Base-by-base conservation (phyloP, 2,797 vertebrate genomes). In the Alosa sapidissima region DNA sequence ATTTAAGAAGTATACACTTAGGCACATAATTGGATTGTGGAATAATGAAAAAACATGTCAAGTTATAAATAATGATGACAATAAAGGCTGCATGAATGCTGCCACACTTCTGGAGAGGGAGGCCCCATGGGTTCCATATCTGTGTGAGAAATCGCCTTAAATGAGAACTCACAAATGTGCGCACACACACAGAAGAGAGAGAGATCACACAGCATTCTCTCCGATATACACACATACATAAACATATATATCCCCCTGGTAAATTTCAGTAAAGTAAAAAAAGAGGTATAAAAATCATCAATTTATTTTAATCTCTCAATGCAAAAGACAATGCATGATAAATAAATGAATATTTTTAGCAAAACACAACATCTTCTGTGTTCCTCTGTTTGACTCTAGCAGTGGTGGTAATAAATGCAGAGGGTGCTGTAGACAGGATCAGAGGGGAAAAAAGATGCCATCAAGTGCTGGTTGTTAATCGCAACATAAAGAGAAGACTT, bases 41-140 rank as follows among this genome's bases (percentile, higher is more conserved):
- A 81, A 85, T 85, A 83, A 89, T 85, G 62, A 86, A 83, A 86
- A 83, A 87, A 85, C 52, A 89, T 87, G 78, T 81, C 84, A 90
- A 82, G 82, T 81, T 72, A 85, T 86, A 87, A 88, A 86, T 85
- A 87, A 88, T 88, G 85, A 86, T 14, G 52, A 84, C 88, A 82
- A 83, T 75, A 84, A 89, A 86, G 83, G 82, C 86, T 82, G 84
- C 33, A 86, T 78, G 82, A 65, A 85, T 88, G 81, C 47, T 88
- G 81, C 47, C 49, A 81, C 62, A 81, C 82, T 33, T 33, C 3
- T n/a, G 81, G 41, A 82, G 36, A 83, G 45, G 78, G 54, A 85
- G 68, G 72, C 19, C 81, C 82, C 86, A 82, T 85, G 84, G 58
- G 85, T 41, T 86, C 75, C 33, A 72, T 86, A 82, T 60, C 84